Evolutionary conservation across 2,888 invertebrate species (phyloP).

Genomic region (Urechis unicinctus): DNA sequence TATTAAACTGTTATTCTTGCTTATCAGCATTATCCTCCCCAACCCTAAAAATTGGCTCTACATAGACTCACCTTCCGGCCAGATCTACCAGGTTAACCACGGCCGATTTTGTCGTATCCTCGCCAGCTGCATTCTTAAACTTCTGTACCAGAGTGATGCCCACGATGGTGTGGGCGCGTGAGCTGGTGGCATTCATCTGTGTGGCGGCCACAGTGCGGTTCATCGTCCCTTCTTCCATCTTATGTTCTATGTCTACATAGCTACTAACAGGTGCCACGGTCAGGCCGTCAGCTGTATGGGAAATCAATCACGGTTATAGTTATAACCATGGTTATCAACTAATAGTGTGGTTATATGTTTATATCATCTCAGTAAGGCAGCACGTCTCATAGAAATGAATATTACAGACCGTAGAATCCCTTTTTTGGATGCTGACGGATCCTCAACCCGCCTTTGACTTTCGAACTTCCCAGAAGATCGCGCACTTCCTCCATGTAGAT

Average conservation of each 20-base stretch:
- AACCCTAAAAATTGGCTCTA: too few relatives aligned
- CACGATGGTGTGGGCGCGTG: constrained; percentile 57
- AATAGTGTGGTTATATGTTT: too few relatives aligned
- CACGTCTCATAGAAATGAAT: not conserved
- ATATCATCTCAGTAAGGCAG: too few relatives aligned
- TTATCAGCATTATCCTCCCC: too few relatives aligned
- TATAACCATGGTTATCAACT: too few relatives aligned
- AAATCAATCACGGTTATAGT: not conserved
- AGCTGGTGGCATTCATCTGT: constrained; percentile 58
- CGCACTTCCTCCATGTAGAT: constrained; percentile 58
- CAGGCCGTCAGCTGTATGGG: constrained; percentile 53
- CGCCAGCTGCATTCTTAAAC: constrained; percentile 52
- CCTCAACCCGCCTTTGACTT: constrained; percentile 51
- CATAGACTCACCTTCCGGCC: constrained; percentile 54
- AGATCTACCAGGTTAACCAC: constrained; percentile 57
- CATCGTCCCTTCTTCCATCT: constrained; percentile 56
- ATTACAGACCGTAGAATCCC: constrained; percentile 56
- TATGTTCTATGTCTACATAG: constrained; percentile 54
- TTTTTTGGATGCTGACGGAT: constrained; percentile 57
- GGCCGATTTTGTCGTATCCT: constrained; percentile 54
- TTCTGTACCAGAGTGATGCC: constrained; percentile 56
- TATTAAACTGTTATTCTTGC: too few relatives aligned
- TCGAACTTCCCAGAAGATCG: constrained; percentile 51
- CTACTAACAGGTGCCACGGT: constrained; percentile 49
- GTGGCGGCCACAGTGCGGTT: constrained; percentile 58